Evolutionary conservation across 2,888 invertebrate species (phyloP).

Genomic region (Limnephilus marmoratus): DNA sequence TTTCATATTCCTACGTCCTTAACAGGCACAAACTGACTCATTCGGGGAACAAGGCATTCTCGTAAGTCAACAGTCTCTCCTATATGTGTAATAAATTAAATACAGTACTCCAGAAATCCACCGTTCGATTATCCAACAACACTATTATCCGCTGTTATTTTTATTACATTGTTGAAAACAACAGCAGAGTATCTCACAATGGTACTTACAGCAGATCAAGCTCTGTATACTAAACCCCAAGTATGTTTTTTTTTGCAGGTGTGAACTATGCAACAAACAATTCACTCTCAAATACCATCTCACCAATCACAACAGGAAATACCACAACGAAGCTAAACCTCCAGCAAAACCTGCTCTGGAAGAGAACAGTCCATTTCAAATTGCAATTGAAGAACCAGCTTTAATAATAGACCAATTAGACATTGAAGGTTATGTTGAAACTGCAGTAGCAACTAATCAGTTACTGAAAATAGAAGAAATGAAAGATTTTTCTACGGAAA

Average conservation of each 20-base stretch:
- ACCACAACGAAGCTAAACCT: constrained; percentile 46
- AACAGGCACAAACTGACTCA: constrained; percentile 66
- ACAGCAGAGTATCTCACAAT: no score
- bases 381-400: not conserved
- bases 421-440: not conserved
- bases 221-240: not conserved
- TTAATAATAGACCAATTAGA: not conserved
- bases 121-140: no score
- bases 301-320: constrained; percentile 56
- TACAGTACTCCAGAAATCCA: no score
- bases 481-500: not conserved
- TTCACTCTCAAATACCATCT: constrained; percentile 60
- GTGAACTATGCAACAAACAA: constrained; percentile 58
- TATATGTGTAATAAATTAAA: not conserved
- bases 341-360: not conserved
- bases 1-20: constrained; percentile 67
- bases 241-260: constrained; percentile 47
- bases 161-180: no score
- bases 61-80: constrained; percentile 36
- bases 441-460: not conserved
- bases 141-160: no score
- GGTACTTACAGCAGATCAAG: no score
- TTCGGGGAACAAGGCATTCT: constrained; percentile 52
- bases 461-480: not conserved
- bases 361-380: not conserved